Evolutionary conservation across 2,888 invertebrate species (phyloP), one percentile per base, ranked within the genome.

Genomic region (Hylaea fasciaria): DNA sequence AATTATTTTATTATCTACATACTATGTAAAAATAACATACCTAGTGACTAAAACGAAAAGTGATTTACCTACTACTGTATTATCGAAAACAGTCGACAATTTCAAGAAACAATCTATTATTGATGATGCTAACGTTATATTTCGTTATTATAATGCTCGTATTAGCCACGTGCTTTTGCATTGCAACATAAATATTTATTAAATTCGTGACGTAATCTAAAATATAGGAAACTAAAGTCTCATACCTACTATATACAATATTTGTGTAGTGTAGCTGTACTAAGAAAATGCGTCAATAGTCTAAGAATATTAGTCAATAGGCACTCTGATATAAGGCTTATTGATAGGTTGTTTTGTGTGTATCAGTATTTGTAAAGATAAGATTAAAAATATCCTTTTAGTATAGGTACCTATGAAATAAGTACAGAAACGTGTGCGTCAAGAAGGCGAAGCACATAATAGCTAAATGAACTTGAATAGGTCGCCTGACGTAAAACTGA

Each of bases 401-500:
- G n/a, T n/a, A n/a, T n/a, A n/a, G n/a, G n/a, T n/a, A n/a, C n/a
- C n/a, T 44, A 49, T 22, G 4, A 35, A 49, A 14, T 5, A 40
- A 40, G 14, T 40, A 52, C 11, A 47, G 41, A 41, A 46, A 51
- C 16, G 3, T 47, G 29, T 57, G 47, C 54, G 59, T 54, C 44
- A 60, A 49, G 41, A 13, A 54, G 49, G 49, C 48, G 13, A 54
- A 60, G 45, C 35, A 59, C 53, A 53, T 37, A 29, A 53, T 52
- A 44, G 9, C 45, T 53, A 37, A 53, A 56, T 50, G 55, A 51
- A 55, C 60, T 61, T 57, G 49, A 63, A 63, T 56, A 50, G 55
- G 49, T 22, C 16, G 32, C 53, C 43, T 62, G 64, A 62, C 60
- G 66, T 53, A 62, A 65, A 64, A 40, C 50, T 53, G 53, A 53